These are phyloP conservation scores for Megalops atlanticus DNA, from an alignment of 2,113 vertebrate genomes.

Conservation along the genomic window DNA sequence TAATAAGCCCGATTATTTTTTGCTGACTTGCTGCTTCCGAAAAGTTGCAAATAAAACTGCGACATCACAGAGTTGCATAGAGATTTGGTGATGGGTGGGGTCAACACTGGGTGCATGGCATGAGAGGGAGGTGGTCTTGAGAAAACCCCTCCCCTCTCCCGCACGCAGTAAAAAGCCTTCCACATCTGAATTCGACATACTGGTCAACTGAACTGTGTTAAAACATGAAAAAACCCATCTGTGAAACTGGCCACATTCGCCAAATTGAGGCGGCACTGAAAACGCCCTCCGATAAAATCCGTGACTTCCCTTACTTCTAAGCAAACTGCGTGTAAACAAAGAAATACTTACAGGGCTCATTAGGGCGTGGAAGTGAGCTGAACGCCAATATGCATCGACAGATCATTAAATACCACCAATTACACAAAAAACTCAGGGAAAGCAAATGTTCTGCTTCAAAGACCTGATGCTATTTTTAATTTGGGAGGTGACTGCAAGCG, in stretches of 20 bases:
- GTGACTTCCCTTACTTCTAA: background rate
- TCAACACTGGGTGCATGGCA: background rate
- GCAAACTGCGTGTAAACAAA: slow-evolving; percentile 12
- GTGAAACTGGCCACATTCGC: slow-evolving; percentile 9
- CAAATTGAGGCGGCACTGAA: background rate
- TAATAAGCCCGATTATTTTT: slow-evolving; percentile 28
- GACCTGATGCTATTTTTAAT: background rate
- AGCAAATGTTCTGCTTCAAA: slow-evolving; percentile 1
- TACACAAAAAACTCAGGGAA: background rate
- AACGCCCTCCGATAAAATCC: background rate
- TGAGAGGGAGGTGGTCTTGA: background rate
- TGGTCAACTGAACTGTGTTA: background rate
- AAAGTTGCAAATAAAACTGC: slow-evolving; percentile 32
- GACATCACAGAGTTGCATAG: background rate
- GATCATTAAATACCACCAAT: slow-evolving; percentile 3
- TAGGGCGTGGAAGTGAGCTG: background rate
- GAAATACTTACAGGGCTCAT: slow-evolving; percentile 13
- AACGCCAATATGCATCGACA: slow-evolving; percentile 21
- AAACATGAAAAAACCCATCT: too few species aligned
- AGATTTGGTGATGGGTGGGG: too few species aligned
- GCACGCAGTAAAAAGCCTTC: too few species aligned
- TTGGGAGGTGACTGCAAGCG: background rate
- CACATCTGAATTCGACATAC: too few species aligned
- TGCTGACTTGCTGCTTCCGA: slow-evolving; percentile 14
- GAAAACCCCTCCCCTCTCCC: too few species aligned